Evolutionary conservation across 1,140 invertebrate species (phyloP).

Genomic region (Vanessa atalanta): DNA sequence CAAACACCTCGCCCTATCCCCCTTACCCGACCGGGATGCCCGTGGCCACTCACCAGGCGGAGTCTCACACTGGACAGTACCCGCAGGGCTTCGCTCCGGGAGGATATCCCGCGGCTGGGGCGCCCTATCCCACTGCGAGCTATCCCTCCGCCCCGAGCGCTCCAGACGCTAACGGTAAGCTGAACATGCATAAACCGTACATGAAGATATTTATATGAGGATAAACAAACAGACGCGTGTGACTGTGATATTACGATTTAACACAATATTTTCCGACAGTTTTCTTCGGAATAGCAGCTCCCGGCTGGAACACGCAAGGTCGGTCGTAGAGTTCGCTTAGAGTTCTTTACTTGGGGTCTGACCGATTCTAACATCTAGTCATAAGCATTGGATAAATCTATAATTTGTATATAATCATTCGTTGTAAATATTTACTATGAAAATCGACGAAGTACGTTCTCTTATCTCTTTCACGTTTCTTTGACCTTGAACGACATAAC

Average conservation of each 20-base stretch:
- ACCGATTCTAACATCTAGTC: no score
- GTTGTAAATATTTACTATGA: no score
- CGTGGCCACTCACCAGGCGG: constrained; percentile 44
- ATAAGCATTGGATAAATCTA: no score
- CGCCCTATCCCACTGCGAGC: constrained; percentile 35
- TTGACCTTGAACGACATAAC: no score
- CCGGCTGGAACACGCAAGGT: constrained; percentile 63
- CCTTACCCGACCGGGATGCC: constrained; percentile 18
- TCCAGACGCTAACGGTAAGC: constrained; percentile 54
- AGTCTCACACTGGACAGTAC: constrained; percentile 9
- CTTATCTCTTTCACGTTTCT: no score
- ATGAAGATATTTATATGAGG: no score
- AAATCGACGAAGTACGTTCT: no score
- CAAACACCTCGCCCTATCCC: constrained; percentile 7
- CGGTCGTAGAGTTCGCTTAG: background rate
- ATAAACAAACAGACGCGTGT: no score
- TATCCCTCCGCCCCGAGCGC: constrained; percentile 51
- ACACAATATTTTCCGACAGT: constrained; percentile 36
- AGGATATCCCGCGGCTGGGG: constrained; percentile 14
- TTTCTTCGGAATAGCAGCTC: constrained; percentile 58
- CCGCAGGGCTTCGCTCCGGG: background rate
- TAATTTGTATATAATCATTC: no score
- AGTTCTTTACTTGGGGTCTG: no score
- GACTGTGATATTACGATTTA: background rate
- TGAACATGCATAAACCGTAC: background rate